These are phyloP conservation scores for Antidorcas marsupialis DNA, from an alignment of 2,113 vertebrate genomes.

Conservation along the genomic window DNA sequence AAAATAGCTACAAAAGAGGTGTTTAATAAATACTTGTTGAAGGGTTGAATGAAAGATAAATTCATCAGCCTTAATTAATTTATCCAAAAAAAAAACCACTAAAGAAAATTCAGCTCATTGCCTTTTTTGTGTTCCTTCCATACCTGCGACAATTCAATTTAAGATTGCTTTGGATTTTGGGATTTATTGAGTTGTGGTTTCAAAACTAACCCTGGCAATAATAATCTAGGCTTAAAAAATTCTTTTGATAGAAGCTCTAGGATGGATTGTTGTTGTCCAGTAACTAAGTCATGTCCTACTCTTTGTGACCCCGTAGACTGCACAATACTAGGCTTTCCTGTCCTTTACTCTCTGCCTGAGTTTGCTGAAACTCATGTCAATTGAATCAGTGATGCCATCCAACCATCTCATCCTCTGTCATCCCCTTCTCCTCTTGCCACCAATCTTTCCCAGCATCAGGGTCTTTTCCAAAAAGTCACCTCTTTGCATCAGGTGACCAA, in stretches of 20 bases:
- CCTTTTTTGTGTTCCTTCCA: neutral
- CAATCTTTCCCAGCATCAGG: neutral
- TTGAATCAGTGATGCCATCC: neutral
- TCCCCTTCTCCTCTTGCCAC: neutral
- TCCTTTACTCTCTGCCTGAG: neutral
- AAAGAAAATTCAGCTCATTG: neutral
- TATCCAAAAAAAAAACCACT: neutral
- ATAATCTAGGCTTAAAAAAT: neutral
- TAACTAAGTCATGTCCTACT: neutral
- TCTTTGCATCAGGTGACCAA: neutral
- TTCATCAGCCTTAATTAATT: neutral
- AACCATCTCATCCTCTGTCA: neutral
- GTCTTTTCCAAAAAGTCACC: neutral
- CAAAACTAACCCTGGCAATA: neutral
- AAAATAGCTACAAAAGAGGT: neutral
- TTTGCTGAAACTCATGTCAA: neutral
- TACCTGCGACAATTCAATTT: neutral
- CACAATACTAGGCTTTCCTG: neutral
- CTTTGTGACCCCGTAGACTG: neutral
- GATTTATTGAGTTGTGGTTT: neutral
- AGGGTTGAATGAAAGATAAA: neutral
- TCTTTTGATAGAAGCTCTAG: neutral
- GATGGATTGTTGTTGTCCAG: neutral
- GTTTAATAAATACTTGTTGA: slow-evolving; percentile 5
- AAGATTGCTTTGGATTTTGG: neutral